Evolutionary conservation across 2,797 vertebrate species (phyloP).

Genomic region (Acropternis orthonyx): DNA sequence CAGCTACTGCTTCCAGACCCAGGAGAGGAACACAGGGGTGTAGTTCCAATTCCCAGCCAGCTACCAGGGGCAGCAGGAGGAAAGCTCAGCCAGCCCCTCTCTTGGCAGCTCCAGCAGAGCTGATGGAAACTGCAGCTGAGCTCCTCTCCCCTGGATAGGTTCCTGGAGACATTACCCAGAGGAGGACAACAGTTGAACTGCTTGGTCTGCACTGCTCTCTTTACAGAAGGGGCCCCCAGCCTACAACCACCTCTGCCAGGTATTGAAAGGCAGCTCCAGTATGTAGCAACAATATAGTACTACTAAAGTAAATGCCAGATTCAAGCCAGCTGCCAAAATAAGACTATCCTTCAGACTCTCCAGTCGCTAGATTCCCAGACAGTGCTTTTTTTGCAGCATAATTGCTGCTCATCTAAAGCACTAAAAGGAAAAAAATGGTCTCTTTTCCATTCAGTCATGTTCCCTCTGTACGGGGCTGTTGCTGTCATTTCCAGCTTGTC

Average conservation of each 20-base stretch:
- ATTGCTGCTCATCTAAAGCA: neutral
- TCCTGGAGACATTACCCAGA: neutral
- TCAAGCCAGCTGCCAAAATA: neutral
- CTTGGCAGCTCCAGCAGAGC: neutral
- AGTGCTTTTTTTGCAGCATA: neutral
- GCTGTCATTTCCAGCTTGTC: neutral
- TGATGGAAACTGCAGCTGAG: neutral
- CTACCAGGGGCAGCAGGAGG: neutral
- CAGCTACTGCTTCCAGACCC: neutral
- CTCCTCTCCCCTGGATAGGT: neutral
- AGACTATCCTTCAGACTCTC: neutral
- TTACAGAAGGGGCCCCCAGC: neutral
- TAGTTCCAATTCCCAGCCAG: neutral
- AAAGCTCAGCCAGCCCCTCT: neutral
- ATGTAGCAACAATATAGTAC: neutral
- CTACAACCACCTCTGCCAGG: neutral
- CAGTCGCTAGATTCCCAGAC: neutral
- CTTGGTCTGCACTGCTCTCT: neutral
- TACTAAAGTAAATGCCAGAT: neutral
- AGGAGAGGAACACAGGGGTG: accelerated
- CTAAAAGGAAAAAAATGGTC: neutral
- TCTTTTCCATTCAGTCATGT: slow-evolving; percentile 28
- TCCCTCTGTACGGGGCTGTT: neutral
- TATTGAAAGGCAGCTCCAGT: neutral
- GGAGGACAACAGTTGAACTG: accelerated